Evolutionary conservation across 2,113 vertebrate species (phyloP).

Genomic region (Thryonomys swinderianus): DNA sequence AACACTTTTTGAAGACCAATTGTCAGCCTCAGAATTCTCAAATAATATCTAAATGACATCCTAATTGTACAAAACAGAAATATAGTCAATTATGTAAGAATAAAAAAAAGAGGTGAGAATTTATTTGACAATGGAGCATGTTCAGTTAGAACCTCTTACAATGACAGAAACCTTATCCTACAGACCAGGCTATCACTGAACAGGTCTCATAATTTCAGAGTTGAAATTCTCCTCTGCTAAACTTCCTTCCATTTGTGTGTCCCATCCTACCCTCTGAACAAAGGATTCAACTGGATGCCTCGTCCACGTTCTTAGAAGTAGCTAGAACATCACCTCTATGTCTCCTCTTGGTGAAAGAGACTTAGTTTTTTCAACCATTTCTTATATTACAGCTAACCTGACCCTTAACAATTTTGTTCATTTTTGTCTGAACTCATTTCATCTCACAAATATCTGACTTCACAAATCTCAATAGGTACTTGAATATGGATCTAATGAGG

Average conservation of each 20-base stretch:
- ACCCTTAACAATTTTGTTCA: neutral
- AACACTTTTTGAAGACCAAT: neutral
- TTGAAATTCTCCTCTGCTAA: neutral
- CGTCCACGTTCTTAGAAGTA: neutral
- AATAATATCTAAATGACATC: neutral
- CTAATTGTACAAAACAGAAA: conserved; percentile 39
- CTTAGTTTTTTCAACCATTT: neutral
- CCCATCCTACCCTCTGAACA: neutral
- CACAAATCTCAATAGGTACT: neutral
- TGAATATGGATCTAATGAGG: neutral
- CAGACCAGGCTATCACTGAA: neutral
- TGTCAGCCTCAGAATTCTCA: neutral
- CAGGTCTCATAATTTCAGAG: neutral
- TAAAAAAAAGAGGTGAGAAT: neutral
- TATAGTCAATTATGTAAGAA: neutral
- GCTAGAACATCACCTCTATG: neutral
- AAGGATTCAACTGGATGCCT: neutral
- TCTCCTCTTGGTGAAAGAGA: neutral
- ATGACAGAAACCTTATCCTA: neutral
- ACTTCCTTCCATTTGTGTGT: neutral
- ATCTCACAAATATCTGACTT: neutral
- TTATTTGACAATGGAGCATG: neutral
- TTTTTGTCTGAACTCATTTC: neutral
- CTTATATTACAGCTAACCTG: neutral
- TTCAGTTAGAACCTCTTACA: neutral